These are phyloP conservation scores for Brachionus angularis DNA, from an alignment of 1,140 invertebrate species.

Conservation along the genomic window DNA sequence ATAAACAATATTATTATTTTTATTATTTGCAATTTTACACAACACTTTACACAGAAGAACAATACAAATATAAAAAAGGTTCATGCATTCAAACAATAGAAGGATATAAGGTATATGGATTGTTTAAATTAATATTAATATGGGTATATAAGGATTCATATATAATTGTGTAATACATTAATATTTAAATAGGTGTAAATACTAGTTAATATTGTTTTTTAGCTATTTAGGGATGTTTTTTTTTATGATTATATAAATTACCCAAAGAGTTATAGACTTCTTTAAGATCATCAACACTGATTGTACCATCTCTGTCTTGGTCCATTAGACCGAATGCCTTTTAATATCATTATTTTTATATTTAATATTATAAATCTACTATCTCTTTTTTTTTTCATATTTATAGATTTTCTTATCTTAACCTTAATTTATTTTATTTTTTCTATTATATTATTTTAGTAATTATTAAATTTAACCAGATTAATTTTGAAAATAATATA, in stretches of 20 bases:
- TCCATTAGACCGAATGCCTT: constrained; percentile 98
- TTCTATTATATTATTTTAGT: neutral
- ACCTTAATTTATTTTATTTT: neutral
- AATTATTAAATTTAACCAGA: too few relatives aligned
- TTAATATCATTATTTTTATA: constrained; percentile 88
- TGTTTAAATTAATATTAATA: too few relatives aligned
- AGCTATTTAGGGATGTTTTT: neutral
- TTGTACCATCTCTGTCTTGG: constrained; percentile 94
- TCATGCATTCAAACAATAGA: too few relatives aligned
- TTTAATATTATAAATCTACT: neutral
- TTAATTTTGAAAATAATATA: neutral
- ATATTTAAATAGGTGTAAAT: neutral
- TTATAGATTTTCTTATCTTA: neutral
- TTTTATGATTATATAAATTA: constrained; percentile 47
- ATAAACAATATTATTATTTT: neutral
- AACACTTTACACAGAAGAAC: neutral
- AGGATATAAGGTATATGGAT: too few relatives aligned
- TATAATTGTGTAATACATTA: too few relatives aligned
- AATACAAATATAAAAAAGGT: neutral
- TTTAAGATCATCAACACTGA: constrained; percentile 89
- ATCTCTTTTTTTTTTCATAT: neutral
- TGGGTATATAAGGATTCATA: too few relatives aligned
- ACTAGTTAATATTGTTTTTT: too few relatives aligned
- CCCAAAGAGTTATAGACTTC: constrained; percentile 90
- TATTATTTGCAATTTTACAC: neutral